Conservation (phyloP, 2,113 vertebrate species). For the Coryphaenoides rupestris region DNA sequence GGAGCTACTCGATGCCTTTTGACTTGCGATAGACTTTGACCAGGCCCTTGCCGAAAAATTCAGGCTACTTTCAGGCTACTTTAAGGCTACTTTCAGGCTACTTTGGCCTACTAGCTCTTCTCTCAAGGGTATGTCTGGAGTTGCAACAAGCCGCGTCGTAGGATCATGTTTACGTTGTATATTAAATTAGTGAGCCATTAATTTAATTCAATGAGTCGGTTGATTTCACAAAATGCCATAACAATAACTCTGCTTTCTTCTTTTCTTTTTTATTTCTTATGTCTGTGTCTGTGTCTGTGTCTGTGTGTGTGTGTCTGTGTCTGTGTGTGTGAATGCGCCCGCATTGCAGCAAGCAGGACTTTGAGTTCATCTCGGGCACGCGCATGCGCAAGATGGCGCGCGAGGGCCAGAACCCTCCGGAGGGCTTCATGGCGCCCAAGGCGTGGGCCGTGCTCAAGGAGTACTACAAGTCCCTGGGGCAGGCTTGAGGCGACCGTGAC, state of each 20-base stretch:
- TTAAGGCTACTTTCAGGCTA: too few species aligned
- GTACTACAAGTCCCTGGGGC: slow-evolving; percentile 93
- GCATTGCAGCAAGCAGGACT: slow-evolving; percentile 87
- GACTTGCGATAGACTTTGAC: not conserved
- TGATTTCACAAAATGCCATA: slow-evolving; percentile 15
- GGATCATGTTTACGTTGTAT: slow-evolving; percentile 32
- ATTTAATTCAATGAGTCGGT: slow-evolving; percentile 4
- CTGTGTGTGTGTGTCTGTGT: too few species aligned
- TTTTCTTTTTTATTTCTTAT: slow-evolving; percentile 1
- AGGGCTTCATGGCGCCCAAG: slow-evolving; percentile 95
- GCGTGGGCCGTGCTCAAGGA: slow-evolving; percentile 93
- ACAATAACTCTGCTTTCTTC: slow-evolving; percentile 6
- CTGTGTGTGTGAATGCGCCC: too few species aligned
- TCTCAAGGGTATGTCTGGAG: slow-evolving; percentile 41
- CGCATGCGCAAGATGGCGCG: slow-evolving; percentile 95
- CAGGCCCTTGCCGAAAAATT: too few species aligned
- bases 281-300: too few species aligned
- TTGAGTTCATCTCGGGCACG: slow-evolving; percentile 97
- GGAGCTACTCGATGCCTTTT: slow-evolving; percentile 37
- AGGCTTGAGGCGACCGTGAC: slow-evolving; percentile 67
- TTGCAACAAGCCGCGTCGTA: slow-evolving; percentile 62
- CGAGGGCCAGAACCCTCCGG: slow-evolving; percentile 89
- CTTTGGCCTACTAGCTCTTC: slow-evolving; percentile 34
- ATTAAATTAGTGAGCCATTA: not conserved
- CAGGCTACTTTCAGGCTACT: too few species aligned